phyloP scores from a whole-genome alignment of 2,113 vertebrate species.

The Python bivittatus region DNA sequence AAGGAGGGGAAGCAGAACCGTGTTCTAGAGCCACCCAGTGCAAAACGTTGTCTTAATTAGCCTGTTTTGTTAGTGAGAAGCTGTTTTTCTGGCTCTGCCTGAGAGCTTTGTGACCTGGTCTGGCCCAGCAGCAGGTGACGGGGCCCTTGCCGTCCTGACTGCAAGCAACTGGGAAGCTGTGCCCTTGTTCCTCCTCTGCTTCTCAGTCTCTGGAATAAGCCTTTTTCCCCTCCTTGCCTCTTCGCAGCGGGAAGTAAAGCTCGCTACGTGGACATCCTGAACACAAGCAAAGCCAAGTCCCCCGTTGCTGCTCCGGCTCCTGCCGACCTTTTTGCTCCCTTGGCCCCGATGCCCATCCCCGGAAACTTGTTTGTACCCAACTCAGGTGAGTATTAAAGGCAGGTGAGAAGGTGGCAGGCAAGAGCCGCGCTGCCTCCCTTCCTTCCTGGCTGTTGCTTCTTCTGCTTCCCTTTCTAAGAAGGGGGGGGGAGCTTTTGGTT shows the following conservation, averaged over 20 bases:
- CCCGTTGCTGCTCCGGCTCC: slow-evolving; percentile 77
- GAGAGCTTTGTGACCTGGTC: not conserved
- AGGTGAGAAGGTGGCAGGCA: fast-evolving
- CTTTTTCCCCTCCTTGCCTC: not conserved
- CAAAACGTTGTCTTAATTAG: not conserved
- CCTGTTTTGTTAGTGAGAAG: not conserved
- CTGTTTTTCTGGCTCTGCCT: not conserved
- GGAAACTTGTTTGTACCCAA: slow-evolving; percentile 85
- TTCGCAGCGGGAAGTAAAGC: slow-evolving; percentile 76
- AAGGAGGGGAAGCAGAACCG: too few relatives aligned
- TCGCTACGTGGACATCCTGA: slow-evolving; percentile 92
- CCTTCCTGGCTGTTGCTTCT: not conserved
- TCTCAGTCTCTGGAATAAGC: not conserved
- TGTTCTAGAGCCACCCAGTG: too few relatives aligned
- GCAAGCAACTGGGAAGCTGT: not conserved
- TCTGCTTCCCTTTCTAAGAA: not conserved
- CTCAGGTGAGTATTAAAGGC: slow-evolving; percentile 76
- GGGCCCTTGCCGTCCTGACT: not conserved
- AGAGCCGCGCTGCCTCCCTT: not conserved
- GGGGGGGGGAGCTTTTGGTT: too few relatives aligned
- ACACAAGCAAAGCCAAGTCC: slow-evolving; percentile 79
- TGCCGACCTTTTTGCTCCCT: slow-evolving; percentile 89
- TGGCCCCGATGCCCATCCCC: slow-evolving; percentile 91
- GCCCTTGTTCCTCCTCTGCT: not conserved
- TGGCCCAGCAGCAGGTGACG: not conserved